Conservation (phyloP, 1,140 invertebrate species). For the Drosophila suzukii region DNA sequence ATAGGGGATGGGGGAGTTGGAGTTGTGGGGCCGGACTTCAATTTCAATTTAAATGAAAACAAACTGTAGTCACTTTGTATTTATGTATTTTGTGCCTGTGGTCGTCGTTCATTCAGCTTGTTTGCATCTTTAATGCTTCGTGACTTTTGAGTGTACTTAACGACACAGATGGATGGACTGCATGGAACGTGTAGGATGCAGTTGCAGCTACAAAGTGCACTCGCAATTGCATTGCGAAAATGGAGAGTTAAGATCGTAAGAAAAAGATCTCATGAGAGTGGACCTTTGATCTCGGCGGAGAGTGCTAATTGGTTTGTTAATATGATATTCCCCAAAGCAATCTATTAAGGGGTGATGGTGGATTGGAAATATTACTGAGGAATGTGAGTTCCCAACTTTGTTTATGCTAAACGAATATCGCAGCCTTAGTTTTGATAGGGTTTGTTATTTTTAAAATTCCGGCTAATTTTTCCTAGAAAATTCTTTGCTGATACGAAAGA, state of each 20-base stretch:
- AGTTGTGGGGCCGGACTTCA: slow-evolving; percentile 61
- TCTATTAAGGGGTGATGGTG: background rate
- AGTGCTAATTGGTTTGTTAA: slow-evolving; percentile 69
- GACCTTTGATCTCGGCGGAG: slow-evolving; percentile 28
- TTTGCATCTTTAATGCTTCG: slow-evolving; percentile 82
- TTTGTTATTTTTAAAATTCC: background rate
- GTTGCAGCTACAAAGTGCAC: slow-evolving; percentile 49
- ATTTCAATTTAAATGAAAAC: slow-evolving; percentile 83
- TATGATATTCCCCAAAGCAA: slow-evolving; percentile 24
- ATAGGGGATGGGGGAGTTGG: slow-evolving; percentile 4
- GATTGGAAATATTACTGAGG: no score
- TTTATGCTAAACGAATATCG: background rate
- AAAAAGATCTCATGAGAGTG: slow-evolving; percentile 17
- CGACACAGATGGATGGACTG: slow-evolving; percentile 75
- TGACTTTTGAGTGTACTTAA: slow-evolving; percentile 79
- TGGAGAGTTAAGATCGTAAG: slow-evolving; percentile 10
- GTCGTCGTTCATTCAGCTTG: slow-evolving; percentile 74
- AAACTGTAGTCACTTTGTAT: slow-evolving; percentile 81
- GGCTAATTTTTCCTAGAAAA: background rate
- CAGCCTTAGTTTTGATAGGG: background rate
- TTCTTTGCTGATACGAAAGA: slow-evolving; percentile 10
- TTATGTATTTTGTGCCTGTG: slow-evolving; percentile 69
- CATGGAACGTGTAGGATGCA: slow-evolving; percentile 59
- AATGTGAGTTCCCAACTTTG: no score
- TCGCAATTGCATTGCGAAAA: slow-evolving; percentile 28